Conservation (phyloP, 2,797 vertebrate species). For the Dicrostonyx torquatus region DNA sequence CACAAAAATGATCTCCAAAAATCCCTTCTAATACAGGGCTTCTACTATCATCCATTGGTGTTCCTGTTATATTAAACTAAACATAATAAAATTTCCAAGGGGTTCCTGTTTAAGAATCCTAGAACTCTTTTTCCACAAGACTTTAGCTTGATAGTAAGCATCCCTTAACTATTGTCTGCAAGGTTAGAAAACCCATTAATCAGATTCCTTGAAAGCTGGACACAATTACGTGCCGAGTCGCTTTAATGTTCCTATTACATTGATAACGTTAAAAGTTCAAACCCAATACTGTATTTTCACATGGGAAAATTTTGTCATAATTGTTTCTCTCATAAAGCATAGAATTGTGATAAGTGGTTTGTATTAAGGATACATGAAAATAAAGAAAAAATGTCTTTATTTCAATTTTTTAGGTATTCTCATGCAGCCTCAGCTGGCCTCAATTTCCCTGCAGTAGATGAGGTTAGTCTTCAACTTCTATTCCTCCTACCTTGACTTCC, state of each 20-base stretch:
- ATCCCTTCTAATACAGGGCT: background rate
- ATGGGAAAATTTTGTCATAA: background rate
- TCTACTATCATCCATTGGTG: background rate
- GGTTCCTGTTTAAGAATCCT: background rate
- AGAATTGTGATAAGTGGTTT: background rate
- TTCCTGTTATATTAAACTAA: constrained; percentile 10
- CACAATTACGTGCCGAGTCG: background rate
- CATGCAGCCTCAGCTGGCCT: background rate
- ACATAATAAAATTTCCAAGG: constrained; percentile 48
- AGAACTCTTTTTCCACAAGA: background rate
- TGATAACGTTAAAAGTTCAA: background rate
- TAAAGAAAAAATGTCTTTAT: background rate
- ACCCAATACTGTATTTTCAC: background rate
- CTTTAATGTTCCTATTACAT: background rate
- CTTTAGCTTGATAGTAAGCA: constrained; percentile 42
- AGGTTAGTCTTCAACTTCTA: background rate
- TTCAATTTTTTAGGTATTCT: background rate
- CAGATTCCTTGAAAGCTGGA: background rate
- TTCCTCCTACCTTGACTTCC: background rate
- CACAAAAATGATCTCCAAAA: background rate
- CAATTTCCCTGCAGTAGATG: background rate
- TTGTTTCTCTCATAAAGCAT: background rate
- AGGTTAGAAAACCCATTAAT: constrained; percentile 15
- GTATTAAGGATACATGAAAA: constrained; percentile 51
- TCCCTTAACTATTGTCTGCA: background rate